Base-by-base conservation (phyloP, 2,888 invertebrate genomes). In the Hirtodrosophila trivittata region DNA sequence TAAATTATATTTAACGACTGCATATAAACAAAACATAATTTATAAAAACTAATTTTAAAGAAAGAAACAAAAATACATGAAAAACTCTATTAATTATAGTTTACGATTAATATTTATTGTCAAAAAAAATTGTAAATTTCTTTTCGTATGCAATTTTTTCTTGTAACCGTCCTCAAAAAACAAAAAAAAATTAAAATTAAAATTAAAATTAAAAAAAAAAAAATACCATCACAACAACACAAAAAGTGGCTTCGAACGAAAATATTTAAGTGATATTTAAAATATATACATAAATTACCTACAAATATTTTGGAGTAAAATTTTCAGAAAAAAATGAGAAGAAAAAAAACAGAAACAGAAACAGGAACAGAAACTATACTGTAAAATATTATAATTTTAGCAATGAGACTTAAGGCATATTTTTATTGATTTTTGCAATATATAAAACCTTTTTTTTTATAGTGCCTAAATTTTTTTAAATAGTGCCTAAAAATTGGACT, bases 201-300 rank as follows among this genome's bases (percentile, higher is more conserved):
- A 3, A 21, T 21, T 3, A 21, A 21, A 3, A 21, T 21, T 21
- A 30, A 5, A 26, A 50, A 41, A 37, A 25, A 37, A 9, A 42
- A 52, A 52, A 42, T 21, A 21, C 18, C 28, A 60, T 60, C n/a
- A 57, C 54, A 46, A 42, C 33, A 54, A 50, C 59, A 60, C 41
- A 54, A 43, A 55, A 60, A 65, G 78, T 83, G 78, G 75, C 78
- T 78, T 82, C 30, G 75, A 75, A 68, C 60, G 49, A 60, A 75
- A 71, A 72, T 73, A 71, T 59, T 77, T 84, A 77, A 75, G 86
- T 84, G 78, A 84, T 86, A 83, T 77, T 77, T 85, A 74, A 80
- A 73, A 37, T 66, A 60, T 28, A 69, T 12, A 41, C 35, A 45
- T 21, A 47, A 28, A 39, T 12, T 25, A 56, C n/a, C 21, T n/a